Evolutionary conservation across 2,888 invertebrate genomes (phyloP).

Genomic region (Drosophila macrospina): DNA sequence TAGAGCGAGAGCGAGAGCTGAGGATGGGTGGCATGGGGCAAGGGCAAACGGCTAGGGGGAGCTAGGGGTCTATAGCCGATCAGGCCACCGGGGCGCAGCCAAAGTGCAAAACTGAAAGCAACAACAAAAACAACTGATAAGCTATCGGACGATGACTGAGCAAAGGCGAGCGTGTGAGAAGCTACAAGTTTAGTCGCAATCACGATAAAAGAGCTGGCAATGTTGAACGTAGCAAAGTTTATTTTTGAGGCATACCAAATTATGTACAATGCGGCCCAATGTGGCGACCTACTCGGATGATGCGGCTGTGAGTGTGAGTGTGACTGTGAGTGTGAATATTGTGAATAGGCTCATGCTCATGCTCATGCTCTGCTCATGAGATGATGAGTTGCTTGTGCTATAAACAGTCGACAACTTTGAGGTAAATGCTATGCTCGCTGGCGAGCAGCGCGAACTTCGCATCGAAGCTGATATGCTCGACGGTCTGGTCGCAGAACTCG

Average conservation of each 20-base stretch:
- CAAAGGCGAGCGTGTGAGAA: conserved; percentile 1
- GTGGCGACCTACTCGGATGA: conserved; percentile 7
- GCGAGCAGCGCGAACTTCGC: conserved; percentile 78
- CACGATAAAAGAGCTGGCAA: conserved; percentile 20
- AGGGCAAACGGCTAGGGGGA: too few species aligned
- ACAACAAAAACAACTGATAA: conserved; percentile 34
- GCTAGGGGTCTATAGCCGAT: conserved; percentile 23
- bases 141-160: conserved; percentile 45
- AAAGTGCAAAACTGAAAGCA: conserved; percentile 23
- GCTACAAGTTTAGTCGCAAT: not conserved
- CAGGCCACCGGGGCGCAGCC: conserved; percentile 47
- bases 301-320: conserved; percentile 10
- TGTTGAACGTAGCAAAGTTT: conserved; percentile 48
- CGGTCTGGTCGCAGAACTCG: conserved; percentile 77
- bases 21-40: not conserved
- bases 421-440: conserved; percentile 77
- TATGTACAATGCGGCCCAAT: conserved; percentile 44
- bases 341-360: not conserved
- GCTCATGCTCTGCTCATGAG: conserved; percentile 13
- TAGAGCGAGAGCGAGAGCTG: too few species aligned
- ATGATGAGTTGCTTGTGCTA: conserved; percentile 43
- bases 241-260: conserved; percentile 55
- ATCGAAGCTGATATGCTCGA: conserved; percentile 78
- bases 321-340: not conserved
- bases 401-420: conserved; percentile 77